These are phyloP conservation scores for Ectemnius lituratus DNA, from an alignment of 2,888 invertebrate genomes.

Conservation along the genomic window DNA sequence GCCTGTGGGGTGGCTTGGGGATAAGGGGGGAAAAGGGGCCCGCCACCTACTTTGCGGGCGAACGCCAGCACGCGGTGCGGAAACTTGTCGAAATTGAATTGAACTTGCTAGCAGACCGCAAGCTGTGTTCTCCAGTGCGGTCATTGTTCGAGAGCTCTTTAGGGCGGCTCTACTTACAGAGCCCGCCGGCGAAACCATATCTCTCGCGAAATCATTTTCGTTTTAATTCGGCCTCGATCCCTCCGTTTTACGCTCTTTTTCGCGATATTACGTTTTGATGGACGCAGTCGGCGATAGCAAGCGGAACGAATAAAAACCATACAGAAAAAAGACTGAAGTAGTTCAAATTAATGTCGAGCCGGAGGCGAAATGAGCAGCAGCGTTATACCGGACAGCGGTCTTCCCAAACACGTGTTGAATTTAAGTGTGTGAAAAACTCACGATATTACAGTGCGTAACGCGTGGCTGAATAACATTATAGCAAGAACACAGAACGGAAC, in stretches of 20 bases:
- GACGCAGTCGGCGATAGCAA: background rate
- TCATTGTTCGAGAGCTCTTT: slow-evolving; percentile 23
- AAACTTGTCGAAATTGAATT: slow-evolving; percentile 55
- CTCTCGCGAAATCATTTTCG: slow-evolving; percentile 29
- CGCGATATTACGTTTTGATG: background rate
- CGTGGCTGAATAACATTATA: slow-evolving; percentile 7
- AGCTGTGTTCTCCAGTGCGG: slow-evolving; percentile 37
- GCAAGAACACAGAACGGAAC: background rate
- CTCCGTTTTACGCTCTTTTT: background rate
- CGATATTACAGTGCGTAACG: slow-evolving; percentile 8
- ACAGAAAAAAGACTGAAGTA: background rate
- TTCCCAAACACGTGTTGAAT: background rate
- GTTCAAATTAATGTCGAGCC: slow-evolving; percentile 10
- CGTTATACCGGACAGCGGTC: background rate
- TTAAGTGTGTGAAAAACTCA: background rate
- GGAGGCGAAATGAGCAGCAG: background rate
- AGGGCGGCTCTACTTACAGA: background rate
- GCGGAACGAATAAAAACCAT: background rate
- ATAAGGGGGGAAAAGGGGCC: too few relatives aligned
- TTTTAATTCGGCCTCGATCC: slow-evolving; percentile 7
- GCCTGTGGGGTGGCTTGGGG: too few relatives aligned
- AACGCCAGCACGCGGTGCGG: slow-evolving; percentile 24
- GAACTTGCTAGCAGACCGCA: slow-evolving; percentile 39
- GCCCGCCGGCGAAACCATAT: background rate
- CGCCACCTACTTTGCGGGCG: slow-evolving; percentile 22